Percentiles rank a stretch among this genome's conserved stretches.
phyloP scores from a whole-genome alignment of 2,888 invertebrate species.

The Eumerus sabulonum region DNA sequence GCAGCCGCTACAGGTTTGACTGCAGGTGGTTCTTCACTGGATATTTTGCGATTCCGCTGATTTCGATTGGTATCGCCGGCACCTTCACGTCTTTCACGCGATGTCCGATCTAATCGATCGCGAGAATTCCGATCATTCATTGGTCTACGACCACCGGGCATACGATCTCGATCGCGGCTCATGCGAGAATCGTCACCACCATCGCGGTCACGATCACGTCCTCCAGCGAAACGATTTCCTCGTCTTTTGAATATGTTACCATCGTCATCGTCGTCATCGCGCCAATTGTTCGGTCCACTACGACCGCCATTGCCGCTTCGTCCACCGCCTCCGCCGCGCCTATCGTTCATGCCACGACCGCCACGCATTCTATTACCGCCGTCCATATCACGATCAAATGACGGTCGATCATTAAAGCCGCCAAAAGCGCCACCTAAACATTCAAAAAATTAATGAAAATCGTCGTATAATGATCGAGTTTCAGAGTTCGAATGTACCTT shows the following conservation, averaged over 20 bases:
- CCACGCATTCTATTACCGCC: constrained; percentile 58
- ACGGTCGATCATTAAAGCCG: constrained; percentile 62
- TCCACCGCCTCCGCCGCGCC: constrained; percentile 71
- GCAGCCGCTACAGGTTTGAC: neutral
- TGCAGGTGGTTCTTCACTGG: constrained; percentile 48
- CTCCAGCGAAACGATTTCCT: constrained; percentile 74
- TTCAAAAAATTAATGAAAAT: neutral
- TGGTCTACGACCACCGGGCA: constrained; percentile 33
- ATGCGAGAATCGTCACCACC: constrained; percentile 69
- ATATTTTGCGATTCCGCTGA: constrained; percentile 39
- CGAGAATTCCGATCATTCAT: constrained; percentile 50
- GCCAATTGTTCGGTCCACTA: constrained; percentile 74
- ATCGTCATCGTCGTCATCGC: constrained; percentile 74
- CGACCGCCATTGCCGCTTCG: constrained; percentile 72
- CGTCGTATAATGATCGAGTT: neutral
- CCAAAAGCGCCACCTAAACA: constrained; percentile 55
- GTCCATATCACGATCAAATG: constrained; percentile 70
- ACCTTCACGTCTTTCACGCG: constrained; percentile 61
- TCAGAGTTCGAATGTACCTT: constrained; percentile 23
- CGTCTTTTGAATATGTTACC: constrained; percentile 73
- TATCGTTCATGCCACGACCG: constrained; percentile 61
- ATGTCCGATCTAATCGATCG: constrained; percentile 60
- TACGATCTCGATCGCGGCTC: constrained; percentile 52
- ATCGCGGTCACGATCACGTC: constrained; percentile 70
- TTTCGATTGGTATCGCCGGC: constrained; percentile 56